phyloP scores from a whole-genome alignment of 2,797 vertebrate genomes.

The Kryptopterus vitreolus region DNA sequence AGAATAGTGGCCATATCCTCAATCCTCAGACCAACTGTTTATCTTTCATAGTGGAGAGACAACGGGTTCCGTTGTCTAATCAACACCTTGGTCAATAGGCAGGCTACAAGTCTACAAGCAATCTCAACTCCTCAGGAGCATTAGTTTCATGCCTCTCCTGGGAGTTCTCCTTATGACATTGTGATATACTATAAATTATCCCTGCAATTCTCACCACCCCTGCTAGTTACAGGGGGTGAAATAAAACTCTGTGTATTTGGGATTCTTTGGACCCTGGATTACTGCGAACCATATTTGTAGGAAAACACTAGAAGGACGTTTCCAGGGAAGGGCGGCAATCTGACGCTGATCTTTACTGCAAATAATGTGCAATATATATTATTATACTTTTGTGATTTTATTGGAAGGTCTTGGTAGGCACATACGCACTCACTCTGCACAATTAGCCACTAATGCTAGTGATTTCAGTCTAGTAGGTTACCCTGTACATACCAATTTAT shows the following conservation, averaged over 20 bases:
- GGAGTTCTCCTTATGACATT: not conserved
- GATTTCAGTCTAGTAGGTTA: not conserved
- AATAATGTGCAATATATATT: not conserved
- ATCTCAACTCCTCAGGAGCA: not conserved
- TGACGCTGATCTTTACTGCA: not conserved
- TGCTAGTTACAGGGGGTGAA: not conserved
- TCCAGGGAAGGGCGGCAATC: not conserved
- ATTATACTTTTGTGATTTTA: not conserved
- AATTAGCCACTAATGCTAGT: not conserved
- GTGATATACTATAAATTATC: constrained; percentile 1
- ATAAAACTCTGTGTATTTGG: not conserved
- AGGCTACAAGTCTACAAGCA: not conserved
- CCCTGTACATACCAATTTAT: not conserved
- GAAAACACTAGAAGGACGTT: not conserved
- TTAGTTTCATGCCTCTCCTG: not conserved
- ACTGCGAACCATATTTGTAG: not conserved
- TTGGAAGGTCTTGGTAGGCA: not conserved
- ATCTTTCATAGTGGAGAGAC: not conserved
- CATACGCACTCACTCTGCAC: not conserved
- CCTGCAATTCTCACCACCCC: not conserved
- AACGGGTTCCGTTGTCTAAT: not conserved
- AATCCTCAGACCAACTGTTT: not conserved
- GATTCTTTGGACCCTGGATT: not conserved
- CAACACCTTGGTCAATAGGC: not conserved
- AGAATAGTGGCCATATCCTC: not conserved